Percentiles rank a stretch among this genome's conserved stretches.
phyloP scores from a whole-genome alignment of 2,113 vertebrate genomes.

The Peromyscus maniculatus region DNA sequence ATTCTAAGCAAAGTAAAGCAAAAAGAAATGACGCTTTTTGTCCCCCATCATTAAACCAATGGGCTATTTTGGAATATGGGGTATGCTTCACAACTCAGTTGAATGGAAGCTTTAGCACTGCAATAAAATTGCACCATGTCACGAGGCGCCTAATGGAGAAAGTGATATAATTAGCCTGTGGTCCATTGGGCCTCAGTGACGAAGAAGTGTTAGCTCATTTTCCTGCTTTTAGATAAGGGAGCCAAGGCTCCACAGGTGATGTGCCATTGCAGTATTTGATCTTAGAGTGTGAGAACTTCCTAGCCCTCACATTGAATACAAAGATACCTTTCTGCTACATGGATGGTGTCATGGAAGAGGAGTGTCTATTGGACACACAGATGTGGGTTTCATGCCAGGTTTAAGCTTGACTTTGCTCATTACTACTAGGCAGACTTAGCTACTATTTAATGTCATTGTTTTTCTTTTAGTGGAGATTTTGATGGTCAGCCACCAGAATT shows the following conservation, averaged over 20 bases:
- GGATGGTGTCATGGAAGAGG: background rate
- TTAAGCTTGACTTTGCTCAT: background rate
- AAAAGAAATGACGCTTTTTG: background rate
- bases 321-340: background rate
- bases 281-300: background rate
- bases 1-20: conserved; percentile 44
- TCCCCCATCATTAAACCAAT: background rate
- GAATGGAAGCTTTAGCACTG: background rate
- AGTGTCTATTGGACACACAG: background rate
- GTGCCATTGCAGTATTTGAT: background rate
- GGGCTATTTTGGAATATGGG: background rate
- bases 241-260: background rate
- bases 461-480: conserved; percentile 21
- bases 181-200: background rate
- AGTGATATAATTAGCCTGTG: background rate
- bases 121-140: background rate
- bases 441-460: conserved; percentile 9
- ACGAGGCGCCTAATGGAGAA: background rate
- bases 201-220: background rate
- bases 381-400: background rate
- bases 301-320: background rate
- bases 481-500: background rate
- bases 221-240: background rate
- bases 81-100: background rate
- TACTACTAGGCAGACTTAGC: background rate